Evolutionary conservation across 2,797 vertebrate species (phyloP), one percentile per base, ranked within the genome.

Genomic region (Staurois parvus): DNA sequence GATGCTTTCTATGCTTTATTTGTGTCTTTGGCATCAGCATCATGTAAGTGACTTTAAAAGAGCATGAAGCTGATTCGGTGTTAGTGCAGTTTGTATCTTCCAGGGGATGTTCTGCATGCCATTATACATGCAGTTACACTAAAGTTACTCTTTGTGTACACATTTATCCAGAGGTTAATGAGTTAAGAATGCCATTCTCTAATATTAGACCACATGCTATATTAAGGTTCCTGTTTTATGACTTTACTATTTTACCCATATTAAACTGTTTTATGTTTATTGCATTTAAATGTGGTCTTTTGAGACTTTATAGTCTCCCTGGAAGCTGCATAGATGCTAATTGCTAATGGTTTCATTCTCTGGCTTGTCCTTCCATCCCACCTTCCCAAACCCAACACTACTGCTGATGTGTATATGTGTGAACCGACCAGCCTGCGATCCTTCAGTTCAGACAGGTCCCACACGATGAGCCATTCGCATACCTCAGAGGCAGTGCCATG

Each of bases 361-460:
- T 92, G 80, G 91, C 93, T 90, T 78, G 81, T 86, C 90, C 86
- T 91, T 32, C 90, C 93, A 91, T 89, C 90, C 72, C 92, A 92
- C 88, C 91, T 90, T 91, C 89, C 79, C 92, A 92, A 89, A 72
- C 89, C 81, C 83, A 86, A 91, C 85, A 86, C 91, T 89, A 92
- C 91, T 88, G 93, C 79, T 89, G 79, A 72, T 86, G 42, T 72
- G 40, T 83, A 70, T 89, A 90, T 91, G 64, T 90, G 91, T 91
- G 92, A 92, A 94, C 91, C 92, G 89, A 79, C 90, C 94, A 96
- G 92, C 91, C 89, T 95, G 85, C 94, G 94, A 86, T 92, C 91
- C 91, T 95, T 94, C 95, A 98, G 98, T 94, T 96, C 96, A 72
- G 98, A 99, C 95, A 96, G 97, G 93, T 98, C 98, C 67, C 98